Evolutionary conservation across 2,888 invertebrate species (phyloP).

Genomic region (Pherbina coryleti): DNA sequence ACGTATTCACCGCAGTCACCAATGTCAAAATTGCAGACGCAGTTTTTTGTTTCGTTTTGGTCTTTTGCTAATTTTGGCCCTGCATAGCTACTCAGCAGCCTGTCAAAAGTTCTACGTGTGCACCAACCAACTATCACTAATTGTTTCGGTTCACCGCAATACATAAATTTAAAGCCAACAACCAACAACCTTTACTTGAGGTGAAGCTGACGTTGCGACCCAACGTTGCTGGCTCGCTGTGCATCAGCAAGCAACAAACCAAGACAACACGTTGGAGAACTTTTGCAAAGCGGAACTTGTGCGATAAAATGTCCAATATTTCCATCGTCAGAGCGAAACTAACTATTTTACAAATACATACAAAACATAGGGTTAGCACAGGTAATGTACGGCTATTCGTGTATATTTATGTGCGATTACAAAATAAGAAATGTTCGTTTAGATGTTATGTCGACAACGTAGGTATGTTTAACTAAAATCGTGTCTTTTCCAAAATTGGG

Average conservation of each 20-base stretch:
- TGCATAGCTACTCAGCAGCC: slow-evolving; percentile 48
- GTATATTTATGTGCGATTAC: not conserved
- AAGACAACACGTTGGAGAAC: slow-evolving; percentile 5
- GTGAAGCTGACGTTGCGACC: slow-evolving; percentile 30
- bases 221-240: not conserved
- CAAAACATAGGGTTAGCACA: not conserved
- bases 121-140: slow-evolving; percentile 54
- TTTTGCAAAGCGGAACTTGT: slow-evolving; percentile 26
- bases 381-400: not conserved
- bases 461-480: not conserved
- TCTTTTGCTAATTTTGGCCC: slow-evolving; percentile 1
- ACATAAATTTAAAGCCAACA: slow-evolving; percentile 55
- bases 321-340: slow-evolving; percentile 17
- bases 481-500: slow-evolving; percentile 8
- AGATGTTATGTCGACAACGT: not conserved
- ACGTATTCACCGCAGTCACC: slow-evolving; percentile 35
- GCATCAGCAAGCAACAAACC: not conserved
- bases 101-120: slow-evolving; percentile 43
- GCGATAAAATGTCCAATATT: slow-evolving; percentile 23
- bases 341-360: slow-evolving; percentile 7
- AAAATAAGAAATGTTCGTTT: not conserved
- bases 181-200: slow-evolving; percentile 45
- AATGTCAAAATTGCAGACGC: slow-evolving; percentile 17
- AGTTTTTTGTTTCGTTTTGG: not conserved
- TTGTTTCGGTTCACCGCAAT: slow-evolving; percentile 58